Evolutionary conservation across 2,797 vertebrate species (phyloP), one percentile per base, ranked within the genome.

Genomic region (Austrolebias charrua): DNA sequence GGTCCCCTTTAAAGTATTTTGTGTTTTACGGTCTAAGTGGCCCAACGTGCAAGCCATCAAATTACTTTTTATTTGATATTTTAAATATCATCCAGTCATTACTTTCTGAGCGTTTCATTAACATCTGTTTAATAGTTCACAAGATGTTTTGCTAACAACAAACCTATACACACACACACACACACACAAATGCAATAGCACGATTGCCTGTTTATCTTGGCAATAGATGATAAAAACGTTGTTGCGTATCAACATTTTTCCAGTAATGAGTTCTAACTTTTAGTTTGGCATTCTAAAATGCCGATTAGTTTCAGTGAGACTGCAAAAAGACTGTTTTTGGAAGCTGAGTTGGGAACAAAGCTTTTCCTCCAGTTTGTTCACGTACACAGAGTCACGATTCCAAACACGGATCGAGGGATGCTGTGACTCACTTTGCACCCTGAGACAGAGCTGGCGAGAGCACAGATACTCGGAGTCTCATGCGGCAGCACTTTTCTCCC

Each of bases 381-480:
- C 75, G 74, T 76, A 73, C 80, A 82, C 76, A 73, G 81, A 83
- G 81, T 81, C 86, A 84, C 80, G 73, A 86, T 88, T 87, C 80
- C 78, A 75, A 84, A 79, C 78, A 77, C 64, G 60, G 35, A 55
- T 52, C 38, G 72, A 63, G 66, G 72, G 75, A 69, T 77, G 69
- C 78, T 79, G 78, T 83, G 85, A 84, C 76, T 88, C 83, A 80
- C 69, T 1, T 78, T 72, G 75, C 78, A 63, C 60, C 77, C 79
- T 47, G 66, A 71, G 73, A 85, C 76, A 80, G 83, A 76, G 63
- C 82, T 86, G 84, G 82, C 66, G 42, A 73, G 73, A 67, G 20
- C 61, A 31, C 71, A 73, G 62, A 60, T 55, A 31, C 72, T 65
- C 55, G 15, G 40, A 47, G 74, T 64, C 14, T 43, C 66, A 77